phyloP scores from a whole-genome alignment of 1,140 invertebrate genomes.

The Solenopsis fugax region DNA sequence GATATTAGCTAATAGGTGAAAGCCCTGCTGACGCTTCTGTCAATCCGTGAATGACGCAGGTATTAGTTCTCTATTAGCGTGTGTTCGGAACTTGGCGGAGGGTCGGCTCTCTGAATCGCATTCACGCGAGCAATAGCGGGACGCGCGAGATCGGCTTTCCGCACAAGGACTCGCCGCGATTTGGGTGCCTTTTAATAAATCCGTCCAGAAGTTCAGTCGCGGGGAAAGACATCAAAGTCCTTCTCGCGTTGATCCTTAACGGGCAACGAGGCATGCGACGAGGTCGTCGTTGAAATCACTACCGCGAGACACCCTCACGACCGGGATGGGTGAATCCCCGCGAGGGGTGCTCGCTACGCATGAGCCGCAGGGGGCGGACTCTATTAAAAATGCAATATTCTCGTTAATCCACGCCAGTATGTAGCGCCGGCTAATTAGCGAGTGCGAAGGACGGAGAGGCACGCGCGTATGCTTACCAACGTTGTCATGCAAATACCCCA shows the following conservation, averaged over 20 bases:
- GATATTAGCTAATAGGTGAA: too few relatives aligned
- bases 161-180: conserved; percentile 38
- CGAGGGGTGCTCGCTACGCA: conserved; percentile 13
- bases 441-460: conserved; percentile 76
- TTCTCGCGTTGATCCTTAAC: conserved; percentile 61
- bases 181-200: conserved; percentile 65
- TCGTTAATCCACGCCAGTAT: conserved; percentile 83
- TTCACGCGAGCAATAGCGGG: conserved; percentile 26
- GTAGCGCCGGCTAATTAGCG: conserved; percentile 84
- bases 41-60: not conserved
- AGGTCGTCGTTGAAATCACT: conserved; percentile 74
- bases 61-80: conserved; percentile 15
- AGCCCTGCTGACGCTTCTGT: too few relatives aligned
- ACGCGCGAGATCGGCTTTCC: conserved; percentile 48
- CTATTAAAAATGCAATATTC: conserved; percentile 86
- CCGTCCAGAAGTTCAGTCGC: conserved; percentile 44
- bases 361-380: conserved; percentile 72
- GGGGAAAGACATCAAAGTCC: conserved; percentile 78
- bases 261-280: conserved; percentile 49
- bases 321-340: not conserved
- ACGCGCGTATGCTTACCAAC: conserved; percentile 67
- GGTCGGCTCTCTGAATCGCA: conserved; percentile 6
- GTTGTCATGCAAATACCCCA: conserved; percentile 85
- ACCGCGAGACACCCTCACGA: conserved; percentile 42
- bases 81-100: not conserved